Conservation (phyloP, 2,888 invertebrate genomes). For the Craniophora ligustri region DNA sequence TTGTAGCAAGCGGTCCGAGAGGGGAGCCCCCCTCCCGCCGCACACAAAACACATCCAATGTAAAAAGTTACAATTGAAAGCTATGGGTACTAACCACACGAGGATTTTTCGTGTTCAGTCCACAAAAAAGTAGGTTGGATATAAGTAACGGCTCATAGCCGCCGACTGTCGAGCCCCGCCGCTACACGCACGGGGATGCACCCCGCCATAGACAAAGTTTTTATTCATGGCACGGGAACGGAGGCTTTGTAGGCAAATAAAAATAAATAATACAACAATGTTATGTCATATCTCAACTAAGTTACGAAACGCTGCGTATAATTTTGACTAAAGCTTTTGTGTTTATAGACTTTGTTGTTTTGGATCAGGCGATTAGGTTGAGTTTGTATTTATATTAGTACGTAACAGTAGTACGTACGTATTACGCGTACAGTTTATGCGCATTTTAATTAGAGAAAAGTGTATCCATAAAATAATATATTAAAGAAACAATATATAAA, state of each 20-base stretch:
- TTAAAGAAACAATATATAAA: too few relatives aligned
- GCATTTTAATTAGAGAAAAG: too few relatives aligned
- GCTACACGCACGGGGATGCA: constrained; percentile 15
- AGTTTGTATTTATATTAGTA: too few relatives aligned
- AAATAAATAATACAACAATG: constrained; percentile 38
- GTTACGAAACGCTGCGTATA: constrained; percentile 1
- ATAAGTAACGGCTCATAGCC: constrained; percentile 16
- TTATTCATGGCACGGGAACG: constrained; percentile 19
- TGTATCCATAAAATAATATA: too few relatives aligned
- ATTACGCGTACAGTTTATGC: too few relatives aligned
- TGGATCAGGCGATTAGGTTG: neutral
- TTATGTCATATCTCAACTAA: constrained; percentile 5
- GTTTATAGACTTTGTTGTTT: constrained; percentile 2
- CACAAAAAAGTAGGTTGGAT: constrained; percentile 17
- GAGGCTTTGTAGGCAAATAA: constrained; percentile 19
- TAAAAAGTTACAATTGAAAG: constrained; percentile 32
- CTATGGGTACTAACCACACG: neutral
- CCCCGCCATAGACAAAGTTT: constrained; percentile 11
- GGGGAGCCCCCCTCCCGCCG: neutral
- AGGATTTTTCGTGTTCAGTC: constrained; percentile 13
- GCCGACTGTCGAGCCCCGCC: too few relatives aligned
- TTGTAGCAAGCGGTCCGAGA: constrained; percentile 19
- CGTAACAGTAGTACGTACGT: too few relatives aligned
- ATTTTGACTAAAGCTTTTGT: constrained; percentile 4
- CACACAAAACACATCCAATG: constrained; percentile 5